phyloP scores from a whole-genome alignment of 2,888 invertebrate species.

The Thymelicus lineola region DNA sequence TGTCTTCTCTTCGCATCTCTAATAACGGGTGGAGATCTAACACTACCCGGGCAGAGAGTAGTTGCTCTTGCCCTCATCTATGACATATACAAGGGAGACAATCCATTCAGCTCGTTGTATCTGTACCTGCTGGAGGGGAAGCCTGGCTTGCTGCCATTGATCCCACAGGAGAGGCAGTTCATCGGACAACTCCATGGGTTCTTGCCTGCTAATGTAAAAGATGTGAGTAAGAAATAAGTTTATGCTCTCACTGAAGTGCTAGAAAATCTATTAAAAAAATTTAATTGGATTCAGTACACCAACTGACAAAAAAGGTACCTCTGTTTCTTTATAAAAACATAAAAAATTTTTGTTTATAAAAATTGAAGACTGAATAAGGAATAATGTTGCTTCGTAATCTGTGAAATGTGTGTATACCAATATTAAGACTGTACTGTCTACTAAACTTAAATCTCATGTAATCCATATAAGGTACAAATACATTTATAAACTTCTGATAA shows the following conservation, averaged over 20 bases:
- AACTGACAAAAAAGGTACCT: too few relatives aligned
- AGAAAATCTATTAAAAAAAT: too few relatives aligned
- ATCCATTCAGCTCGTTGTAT: slow-evolving; percentile 75
- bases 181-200: slow-evolving; percentile 89
- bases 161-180: slow-evolving; percentile 88
- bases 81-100: slow-evolving; percentile 76
- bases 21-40: slow-evolving; percentile 76
- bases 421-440: too few relatives aligned
- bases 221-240: slow-evolving; percentile 78
- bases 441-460: too few relatives aligned
- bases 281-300: too few relatives aligned
- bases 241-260: too few relatives aligned
- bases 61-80: slow-evolving; percentile 74
- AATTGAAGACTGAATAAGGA: too few relatives aligned
- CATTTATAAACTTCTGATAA: too few relatives aligned
- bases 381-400: too few relatives aligned
- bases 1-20: slow-evolving; percentile 76
- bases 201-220: slow-evolving; percentile 87
- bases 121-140: slow-evolving; percentile 75
- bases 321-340: too few relatives aligned
- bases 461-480: too few relatives aligned
- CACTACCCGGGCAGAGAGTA: slow-evolving; percentile 76
- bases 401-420: background rate
- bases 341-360: too few relatives aligned
- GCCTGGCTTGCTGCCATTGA: slow-evolving; percentile 66